A percentile compares a stretch with the other conserved stretches of the same genome.
phyloP scores from a whole-genome alignment of 2,888 invertebrate species.

The Torymus aiolomorphi region DNA sequence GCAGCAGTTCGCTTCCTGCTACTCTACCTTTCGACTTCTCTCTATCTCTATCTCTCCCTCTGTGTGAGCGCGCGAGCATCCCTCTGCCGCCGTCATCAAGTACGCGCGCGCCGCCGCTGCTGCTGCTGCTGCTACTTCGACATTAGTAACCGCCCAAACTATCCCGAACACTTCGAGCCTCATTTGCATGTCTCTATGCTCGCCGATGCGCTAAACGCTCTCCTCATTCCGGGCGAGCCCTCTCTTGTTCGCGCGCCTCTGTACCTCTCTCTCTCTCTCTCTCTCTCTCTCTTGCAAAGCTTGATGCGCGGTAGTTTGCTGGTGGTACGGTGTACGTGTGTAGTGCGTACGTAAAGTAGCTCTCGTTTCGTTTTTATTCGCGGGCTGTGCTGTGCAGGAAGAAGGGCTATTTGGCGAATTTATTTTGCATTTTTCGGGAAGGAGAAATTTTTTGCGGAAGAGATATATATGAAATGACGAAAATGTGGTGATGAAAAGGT shows the following conservation, averaged over 20 bases:
- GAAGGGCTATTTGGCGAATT: no score
- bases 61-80: neutral
- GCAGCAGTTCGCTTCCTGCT: constrained; percentile 24
- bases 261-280: neutral
- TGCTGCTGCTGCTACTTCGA: constrained; percentile 51
- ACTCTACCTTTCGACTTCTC: constrained; percentile 11
- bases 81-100: constrained; percentile 29
- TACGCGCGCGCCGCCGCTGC: constrained; percentile 21
- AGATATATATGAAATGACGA: no score
- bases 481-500: no score
- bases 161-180: constrained; percentile 61
- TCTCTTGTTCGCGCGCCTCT: constrained; percentile 3
- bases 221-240: constrained; percentile 8
- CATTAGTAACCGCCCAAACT: constrained; percentile 61
- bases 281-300: neutral
- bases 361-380: no score
- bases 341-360: no score
- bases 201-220: constrained; percentile 40
- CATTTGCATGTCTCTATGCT: constrained; percentile 63
- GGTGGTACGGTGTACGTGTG: no score
- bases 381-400: no score
- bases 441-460: no score
- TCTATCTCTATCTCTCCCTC: constrained; percentile 19
- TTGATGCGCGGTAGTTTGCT: neutral
- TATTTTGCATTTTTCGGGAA: no score